Evolutionary conservation across 2,113 vertebrate species (phyloP).

Genomic region (Menidia beryllina): DNA sequence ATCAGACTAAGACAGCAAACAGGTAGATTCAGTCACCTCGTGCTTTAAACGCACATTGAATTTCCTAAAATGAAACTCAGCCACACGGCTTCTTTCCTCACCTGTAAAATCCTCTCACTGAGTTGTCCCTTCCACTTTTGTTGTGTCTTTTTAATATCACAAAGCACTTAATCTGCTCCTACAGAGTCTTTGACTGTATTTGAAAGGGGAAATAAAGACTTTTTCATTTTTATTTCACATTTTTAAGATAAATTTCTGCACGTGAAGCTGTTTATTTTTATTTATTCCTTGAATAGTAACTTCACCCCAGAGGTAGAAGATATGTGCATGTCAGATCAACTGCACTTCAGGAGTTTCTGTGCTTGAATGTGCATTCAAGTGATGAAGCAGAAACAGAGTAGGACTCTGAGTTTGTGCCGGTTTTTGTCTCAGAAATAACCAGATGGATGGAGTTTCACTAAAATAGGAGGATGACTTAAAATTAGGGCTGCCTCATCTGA

Average conservation of each 20-base stretch:
- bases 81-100: neutral
- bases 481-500: slow-evolving; percentile 12
- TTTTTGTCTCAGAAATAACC: slow-evolving; percentile 15
- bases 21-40: neutral
- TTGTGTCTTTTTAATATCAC: neutral
- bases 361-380: slow-evolving; percentile 9
- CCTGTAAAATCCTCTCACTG: neutral
- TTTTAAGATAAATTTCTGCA: slow-evolving; percentile 4
- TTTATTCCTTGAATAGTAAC: neutral
- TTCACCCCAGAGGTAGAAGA: neutral
- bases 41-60: neutral
- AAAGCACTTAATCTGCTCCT: neutral
- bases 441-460: slow-evolving; percentile 38
- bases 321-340: slow-evolving; percentile 19
- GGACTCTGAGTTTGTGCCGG: slow-evolving; percentile 32
- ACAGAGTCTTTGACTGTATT: neutral
- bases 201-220: neutral
- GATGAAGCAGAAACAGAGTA: slow-evolving; percentile 25
- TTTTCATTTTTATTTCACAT: neutral
- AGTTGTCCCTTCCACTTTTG: neutral
- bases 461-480: slow-evolving; percentile 44
- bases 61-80: slow-evolving; percentile 7
- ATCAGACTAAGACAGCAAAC: neutral
- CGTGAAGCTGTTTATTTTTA: neutral
- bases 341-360: slow-evolving; percentile 5